These are phyloP conservation scores for Euthynnus affinis DNA, from an alignment of 2,797 vertebrate genomes.

Conservation along the genomic window DNA sequence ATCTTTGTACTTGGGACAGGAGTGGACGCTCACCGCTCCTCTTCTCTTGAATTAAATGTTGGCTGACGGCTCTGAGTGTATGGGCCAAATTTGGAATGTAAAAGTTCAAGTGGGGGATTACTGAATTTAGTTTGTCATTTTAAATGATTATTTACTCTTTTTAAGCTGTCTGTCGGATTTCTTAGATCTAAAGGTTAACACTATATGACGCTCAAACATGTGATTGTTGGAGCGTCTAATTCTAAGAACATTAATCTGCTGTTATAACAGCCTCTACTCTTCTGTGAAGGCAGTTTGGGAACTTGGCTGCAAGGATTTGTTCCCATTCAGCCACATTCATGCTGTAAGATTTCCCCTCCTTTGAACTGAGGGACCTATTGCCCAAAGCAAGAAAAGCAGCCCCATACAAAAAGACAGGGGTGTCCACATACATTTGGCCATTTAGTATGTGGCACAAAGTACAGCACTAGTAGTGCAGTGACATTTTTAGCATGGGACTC, in stretches of 20 bases:
- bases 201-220: neutral
- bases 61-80: neutral
- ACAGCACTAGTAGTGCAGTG: neutral
- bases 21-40: constrained; percentile 32
- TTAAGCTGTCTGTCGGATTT: neutral
- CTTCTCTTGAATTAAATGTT: constrained; percentile 45
- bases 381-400: neutral
- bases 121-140: neutral
- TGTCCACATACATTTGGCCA: constrained; percentile 7
- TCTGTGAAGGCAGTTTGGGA: neutral
- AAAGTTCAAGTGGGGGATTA: neutral
- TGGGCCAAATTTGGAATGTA: constrained; percentile 9
- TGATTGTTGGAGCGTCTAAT: neutral
- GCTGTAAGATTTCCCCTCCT: neutral
- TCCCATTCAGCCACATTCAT: neutral
- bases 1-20: constrained; percentile 43
- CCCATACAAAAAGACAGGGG: neutral
- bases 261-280: neutral
- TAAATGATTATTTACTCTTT: neutral
- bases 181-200: neutral
- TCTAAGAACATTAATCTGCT: constrained; percentile 4
- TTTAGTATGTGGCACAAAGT: neutral
- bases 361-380: neutral
- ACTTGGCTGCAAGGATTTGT: constrained; percentile 18
- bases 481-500: constrained; percentile 33